These are phyloP conservation scores for Campoletis sonorensis DNA, from an alignment of 1,140 invertebrate species.

Conservation along the genomic window DNA sequence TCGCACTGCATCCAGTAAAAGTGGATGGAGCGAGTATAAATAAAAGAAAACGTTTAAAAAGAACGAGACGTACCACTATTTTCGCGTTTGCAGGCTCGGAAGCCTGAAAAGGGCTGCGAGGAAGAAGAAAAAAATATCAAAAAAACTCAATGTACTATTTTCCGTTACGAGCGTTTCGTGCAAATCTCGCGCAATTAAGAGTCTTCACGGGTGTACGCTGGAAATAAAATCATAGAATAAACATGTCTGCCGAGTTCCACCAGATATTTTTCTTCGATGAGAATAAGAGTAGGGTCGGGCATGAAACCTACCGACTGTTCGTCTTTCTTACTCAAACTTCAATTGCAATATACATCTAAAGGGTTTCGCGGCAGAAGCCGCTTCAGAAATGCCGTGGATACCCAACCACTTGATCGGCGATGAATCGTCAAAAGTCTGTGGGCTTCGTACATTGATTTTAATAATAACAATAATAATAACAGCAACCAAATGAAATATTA, in stretches of 20 bases:
- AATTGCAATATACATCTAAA: not conserved
- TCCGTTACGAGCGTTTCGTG: not conserved
- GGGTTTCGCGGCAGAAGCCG: too few relatives aligned
- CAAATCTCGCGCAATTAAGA: slow-evolving; percentile 37
- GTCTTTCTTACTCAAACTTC: not conserved
- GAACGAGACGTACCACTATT: not conserved
- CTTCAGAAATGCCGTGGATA: too few relatives aligned
- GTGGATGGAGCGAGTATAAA: not conserved
- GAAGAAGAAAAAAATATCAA: too few relatives aligned
- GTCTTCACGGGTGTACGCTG: not conserved
- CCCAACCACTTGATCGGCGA: too few relatives aligned
- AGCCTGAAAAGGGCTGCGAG: not conserved
- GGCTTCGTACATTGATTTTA: too few relatives aligned
- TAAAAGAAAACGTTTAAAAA: not conserved
- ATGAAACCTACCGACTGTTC: not conserved
- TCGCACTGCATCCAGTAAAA: not conserved
- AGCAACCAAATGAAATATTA: too few relatives aligned
- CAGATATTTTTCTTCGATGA: not conserved
- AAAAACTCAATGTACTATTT: slow-evolving; percentile 20
- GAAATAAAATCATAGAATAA: slow-evolving; percentile 34
- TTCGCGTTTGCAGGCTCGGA: not conserved
- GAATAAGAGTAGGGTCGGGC: not conserved
- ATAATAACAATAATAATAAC: too few relatives aligned
- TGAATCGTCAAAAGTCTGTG: too few relatives aligned
- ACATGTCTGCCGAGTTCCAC: slow-evolving; percentile 7